A percentile compares a stretch with the other conserved stretches of the same genome.
Conservation (phyloP, 2,797 vertebrate genomes). For the Phylloscopus collybita region DNA sequence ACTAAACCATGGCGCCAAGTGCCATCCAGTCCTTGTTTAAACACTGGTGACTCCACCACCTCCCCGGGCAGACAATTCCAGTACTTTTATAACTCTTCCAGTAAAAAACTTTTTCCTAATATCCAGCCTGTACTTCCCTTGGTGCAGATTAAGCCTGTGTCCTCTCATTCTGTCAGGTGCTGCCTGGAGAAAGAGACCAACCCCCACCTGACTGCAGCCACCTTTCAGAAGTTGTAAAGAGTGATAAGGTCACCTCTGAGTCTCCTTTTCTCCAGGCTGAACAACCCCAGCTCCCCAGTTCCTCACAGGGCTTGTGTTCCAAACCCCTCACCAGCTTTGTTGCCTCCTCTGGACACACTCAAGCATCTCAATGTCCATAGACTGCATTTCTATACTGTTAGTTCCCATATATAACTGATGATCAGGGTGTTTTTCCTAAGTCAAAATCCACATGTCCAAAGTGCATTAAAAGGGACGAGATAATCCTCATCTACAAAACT, state of each 20-base stretch:
- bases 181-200: background rate
- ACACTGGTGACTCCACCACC: background rate
- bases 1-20: background rate
- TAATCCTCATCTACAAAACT: background rate
- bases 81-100: background rate
- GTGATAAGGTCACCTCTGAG: background rate
- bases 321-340: background rate
- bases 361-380: background rate
- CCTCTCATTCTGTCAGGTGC: background rate
- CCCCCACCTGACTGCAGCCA: background rate
- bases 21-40: background rate
- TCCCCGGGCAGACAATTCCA: background rate
- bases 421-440: background rate
- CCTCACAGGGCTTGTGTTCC: background rate
- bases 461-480: background rate
- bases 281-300: background rate
- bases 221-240: background rate
- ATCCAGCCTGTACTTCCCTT: background rate
- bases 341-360: background rate
- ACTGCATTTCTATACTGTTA: background rate
- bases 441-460: background rate
- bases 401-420: background rate
- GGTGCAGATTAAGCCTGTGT: background rate
- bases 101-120: background rate
- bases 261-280: background rate